A percentile compares a stretch with the other conserved stretches of the same genome.
Evolutionary conservation across 2,888 invertebrate genomes (phyloP).

Genomic region (Limnephilus lunatus): DNA sequence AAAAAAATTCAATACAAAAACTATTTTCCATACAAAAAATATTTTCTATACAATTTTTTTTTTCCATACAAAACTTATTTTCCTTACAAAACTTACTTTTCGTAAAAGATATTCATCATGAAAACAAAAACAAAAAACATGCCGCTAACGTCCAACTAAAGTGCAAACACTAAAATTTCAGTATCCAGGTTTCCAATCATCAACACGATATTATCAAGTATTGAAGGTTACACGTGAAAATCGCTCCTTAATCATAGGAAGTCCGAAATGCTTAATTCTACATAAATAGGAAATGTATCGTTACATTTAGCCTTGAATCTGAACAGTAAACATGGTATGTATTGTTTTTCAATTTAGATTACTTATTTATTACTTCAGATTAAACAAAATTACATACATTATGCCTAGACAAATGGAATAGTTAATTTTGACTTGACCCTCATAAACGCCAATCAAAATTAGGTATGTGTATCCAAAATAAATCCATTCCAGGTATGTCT

Average conservation of each 20-base stretch:
- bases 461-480: neutral
- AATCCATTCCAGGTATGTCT: neutral
- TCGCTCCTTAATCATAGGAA: neutral
- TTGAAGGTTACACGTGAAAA: neutral
- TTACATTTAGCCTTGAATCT: neutral
- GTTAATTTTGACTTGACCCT: neutral
- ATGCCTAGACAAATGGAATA: neutral
- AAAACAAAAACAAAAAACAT: too few relatives aligned
- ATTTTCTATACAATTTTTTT: too few relatives aligned
- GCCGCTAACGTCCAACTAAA: neutral
- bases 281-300: constrained; percentile 2
- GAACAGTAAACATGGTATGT: neutral
- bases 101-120: too few relatives aligned
- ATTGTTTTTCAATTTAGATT: neutral
- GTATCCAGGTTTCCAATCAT: neutral
- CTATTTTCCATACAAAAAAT: too few relatives aligned
- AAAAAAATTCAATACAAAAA: too few relatives aligned
- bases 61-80: too few relatives aligned
- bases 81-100: too few relatives aligned
- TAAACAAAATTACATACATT: neutral
- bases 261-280: neutral
- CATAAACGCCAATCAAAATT: neutral
- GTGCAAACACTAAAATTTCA: too few relatives aligned
- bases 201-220: neutral
- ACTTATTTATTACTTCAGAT: neutral